A percentile compares a stretch with the other conserved stretches of the same genome.
phyloP scores from a whole-genome alignment of 2,888 invertebrate species.

The Cyclophora punctaria region DNA sequence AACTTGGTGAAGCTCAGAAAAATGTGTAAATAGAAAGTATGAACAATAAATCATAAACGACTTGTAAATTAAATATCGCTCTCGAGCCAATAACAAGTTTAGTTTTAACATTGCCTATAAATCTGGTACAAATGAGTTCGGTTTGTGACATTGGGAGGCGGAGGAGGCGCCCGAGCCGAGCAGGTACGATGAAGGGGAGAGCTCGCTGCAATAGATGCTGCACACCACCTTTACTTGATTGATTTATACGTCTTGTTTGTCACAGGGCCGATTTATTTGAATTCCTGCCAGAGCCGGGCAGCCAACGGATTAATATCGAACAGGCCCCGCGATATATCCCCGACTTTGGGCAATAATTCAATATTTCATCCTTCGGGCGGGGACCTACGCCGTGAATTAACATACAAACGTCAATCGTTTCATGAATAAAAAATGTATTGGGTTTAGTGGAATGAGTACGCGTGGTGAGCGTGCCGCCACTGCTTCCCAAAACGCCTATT shows the following conservation, averaged over 20 bases:
- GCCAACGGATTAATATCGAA: slow-evolving; percentile 72
- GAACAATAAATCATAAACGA: slow-evolving; percentile 51
- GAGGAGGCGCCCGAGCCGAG: not conserved
- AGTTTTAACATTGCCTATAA: slow-evolving; percentile 65
- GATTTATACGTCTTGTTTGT: slow-evolving; percentile 77
- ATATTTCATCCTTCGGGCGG: slow-evolving; percentile 70
- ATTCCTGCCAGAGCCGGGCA: slow-evolving; percentile 69
- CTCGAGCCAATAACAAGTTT: slow-evolving; percentile 65
- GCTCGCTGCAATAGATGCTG: slow-evolving; percentile 59
- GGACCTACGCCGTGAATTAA: slow-evolving; percentile 70
- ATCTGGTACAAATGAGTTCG: slow-evolving; percentile 68
- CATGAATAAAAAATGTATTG: slow-evolving; percentile 76
- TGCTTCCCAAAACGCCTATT: slow-evolving; percentile 50
- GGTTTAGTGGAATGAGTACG: slow-evolving; percentile 71
- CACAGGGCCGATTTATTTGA: slow-evolving; percentile 73
- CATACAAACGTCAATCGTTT: slow-evolving; percentile 76
- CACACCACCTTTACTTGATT: slow-evolving; percentile 72
- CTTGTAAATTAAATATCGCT: slow-evolving; percentile 53
- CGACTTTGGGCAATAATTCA: slow-evolving; percentile 72
- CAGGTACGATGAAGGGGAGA: slow-evolving; percentile 33
- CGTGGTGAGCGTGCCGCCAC: slow-evolving; percentile 46
- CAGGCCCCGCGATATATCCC: slow-evolving; percentile 67
- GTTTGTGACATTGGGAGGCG: slow-evolving; percentile 43
- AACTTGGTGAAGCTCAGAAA: no score
- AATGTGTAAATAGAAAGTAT: not conserved